Conservation (phyloP, 2,113 vertebrate species). For the Pteropus alecto region DNA sequence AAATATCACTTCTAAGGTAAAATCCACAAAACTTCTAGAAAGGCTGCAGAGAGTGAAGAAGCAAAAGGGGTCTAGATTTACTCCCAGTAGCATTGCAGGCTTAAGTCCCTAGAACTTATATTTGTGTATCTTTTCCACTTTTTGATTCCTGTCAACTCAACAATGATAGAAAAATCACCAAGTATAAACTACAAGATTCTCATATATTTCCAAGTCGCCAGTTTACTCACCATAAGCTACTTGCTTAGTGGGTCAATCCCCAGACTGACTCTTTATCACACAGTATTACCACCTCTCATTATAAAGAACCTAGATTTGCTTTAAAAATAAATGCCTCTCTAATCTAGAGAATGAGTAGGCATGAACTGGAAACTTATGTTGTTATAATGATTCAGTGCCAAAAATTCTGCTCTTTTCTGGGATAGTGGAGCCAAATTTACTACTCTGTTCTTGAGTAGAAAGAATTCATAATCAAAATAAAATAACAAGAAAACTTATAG, state of each 20-base stretch:
- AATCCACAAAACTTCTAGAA: not conserved
- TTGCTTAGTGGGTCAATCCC: constrained; percentile 31
- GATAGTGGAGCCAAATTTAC: constrained; percentile 1
- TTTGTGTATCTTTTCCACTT: constrained; percentile 2
- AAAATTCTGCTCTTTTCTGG: constrained; percentile 53
- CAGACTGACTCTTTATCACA: constrained; percentile 31
- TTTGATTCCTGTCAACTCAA: not conserved
- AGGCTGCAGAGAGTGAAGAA: not conserved
- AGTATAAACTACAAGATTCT: not conserved
- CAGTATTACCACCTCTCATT: not conserved
- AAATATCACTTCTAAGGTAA: not conserved
- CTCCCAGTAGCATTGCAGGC: not conserved
- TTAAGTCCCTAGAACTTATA: not conserved
- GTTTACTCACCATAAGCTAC: constrained; percentile 37
- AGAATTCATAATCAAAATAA: constrained; percentile 59
- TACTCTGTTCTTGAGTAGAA: not conserved
- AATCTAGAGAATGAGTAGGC: constrained; percentile 44
- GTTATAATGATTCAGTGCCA: constrained; percentile 36
- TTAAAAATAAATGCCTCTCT: constrained; percentile 51
- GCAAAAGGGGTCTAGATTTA: not conserved
- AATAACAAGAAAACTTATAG: not conserved
- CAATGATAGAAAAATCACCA: not conserved
- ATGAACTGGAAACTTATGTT: constrained; percentile 27
- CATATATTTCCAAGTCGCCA: not conserved
- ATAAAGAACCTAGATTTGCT: not conserved